phyloP scores from a whole-genome alignment of 2,113 vertebrate genomes.

The Oryzias melastigma region DNA sequence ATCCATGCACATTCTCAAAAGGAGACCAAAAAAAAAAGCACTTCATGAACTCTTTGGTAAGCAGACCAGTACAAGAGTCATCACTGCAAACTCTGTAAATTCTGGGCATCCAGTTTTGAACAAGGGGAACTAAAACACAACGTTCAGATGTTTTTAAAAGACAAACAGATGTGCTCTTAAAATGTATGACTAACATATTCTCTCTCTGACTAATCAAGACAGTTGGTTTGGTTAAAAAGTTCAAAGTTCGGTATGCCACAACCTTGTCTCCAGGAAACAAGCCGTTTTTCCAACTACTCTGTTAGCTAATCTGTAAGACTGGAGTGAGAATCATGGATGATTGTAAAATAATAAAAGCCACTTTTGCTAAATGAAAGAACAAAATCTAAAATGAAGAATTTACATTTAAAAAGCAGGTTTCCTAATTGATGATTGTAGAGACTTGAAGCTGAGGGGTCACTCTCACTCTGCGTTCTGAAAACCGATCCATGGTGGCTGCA shows the following conservation, averaged over 20 bases:
- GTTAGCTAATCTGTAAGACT: no score
- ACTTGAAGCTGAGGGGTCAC: slow-evolving; percentile 22
- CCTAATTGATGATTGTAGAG: slow-evolving; percentile 8
- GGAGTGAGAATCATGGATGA: no score
- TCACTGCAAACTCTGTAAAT: background rate
- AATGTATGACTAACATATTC: no score
- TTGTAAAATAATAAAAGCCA: no score
- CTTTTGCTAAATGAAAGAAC: no score
- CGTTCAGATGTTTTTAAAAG: background rate
- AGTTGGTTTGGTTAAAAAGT: background rate
- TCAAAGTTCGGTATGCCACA: no score
- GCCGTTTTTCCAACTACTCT: no score
- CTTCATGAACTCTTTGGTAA: slow-evolving; percentile 21
- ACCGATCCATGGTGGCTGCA: slow-evolving; percentile 34
- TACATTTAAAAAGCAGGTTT: background rate
- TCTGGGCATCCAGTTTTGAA: background rate
- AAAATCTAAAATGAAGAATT: no score
- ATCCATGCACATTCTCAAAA: slow-evolving; percentile 11
- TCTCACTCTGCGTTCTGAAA: slow-evolving; percentile 14
- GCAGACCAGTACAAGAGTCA: background rate
- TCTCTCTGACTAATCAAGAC: background rate
- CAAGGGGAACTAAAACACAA: background rate
- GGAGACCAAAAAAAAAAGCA: slow-evolving; percentile 12
- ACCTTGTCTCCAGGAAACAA: no score
- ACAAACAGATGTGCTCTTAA: background rate